Conservation (phyloP, 2,797 vertebrate genomes). For the Acestrorhynchus altus region DNA sequence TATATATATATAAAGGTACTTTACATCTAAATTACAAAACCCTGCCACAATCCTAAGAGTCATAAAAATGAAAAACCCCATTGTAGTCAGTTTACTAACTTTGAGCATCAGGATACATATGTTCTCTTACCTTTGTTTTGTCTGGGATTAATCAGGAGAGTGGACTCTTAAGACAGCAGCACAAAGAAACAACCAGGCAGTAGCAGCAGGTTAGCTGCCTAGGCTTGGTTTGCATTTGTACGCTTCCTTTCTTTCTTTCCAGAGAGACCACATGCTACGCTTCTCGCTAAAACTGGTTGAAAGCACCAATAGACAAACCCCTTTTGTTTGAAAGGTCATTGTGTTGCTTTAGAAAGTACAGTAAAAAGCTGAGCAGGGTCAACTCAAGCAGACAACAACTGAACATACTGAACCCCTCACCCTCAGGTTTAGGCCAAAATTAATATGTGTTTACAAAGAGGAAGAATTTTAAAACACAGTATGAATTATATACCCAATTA, state of each 20-base stretch:
- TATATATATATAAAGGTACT: no score
- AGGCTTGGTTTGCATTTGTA: constrained; percentile 23
- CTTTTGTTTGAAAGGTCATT: constrained; percentile 50
- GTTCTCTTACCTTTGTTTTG: constrained; percentile 29
- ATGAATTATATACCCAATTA: no score
- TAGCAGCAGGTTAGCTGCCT: neutral
- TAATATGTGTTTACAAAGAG: neutral
- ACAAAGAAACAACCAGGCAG: constrained; percentile 14
- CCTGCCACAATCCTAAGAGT: neutral
- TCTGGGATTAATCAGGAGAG: neutral
- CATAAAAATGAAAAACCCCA: neutral
- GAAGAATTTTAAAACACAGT: no score
- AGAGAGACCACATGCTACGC: constrained; percentile 11
- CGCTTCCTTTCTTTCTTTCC: constrained; percentile 4
- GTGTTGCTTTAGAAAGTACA: constrained; percentile 35
- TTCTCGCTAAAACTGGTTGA: constrained; percentile 31
- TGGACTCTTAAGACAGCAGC: constrained; percentile 2
- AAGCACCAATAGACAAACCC: constrained; percentile 31
- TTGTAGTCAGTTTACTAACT: neutral
- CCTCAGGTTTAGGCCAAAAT: neutral
- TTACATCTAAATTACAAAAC: no score
- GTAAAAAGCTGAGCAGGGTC: constrained; percentile 44
- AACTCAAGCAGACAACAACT: constrained; percentile 18
- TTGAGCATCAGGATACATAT: neutral
- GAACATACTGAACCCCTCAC: neutral